Percentiles rank a stretch among this genome's conserved stretches.
phyloP scores from a whole-genome alignment of 2,888 invertebrate genomes.

The Physocephala rufipes region DNA sequence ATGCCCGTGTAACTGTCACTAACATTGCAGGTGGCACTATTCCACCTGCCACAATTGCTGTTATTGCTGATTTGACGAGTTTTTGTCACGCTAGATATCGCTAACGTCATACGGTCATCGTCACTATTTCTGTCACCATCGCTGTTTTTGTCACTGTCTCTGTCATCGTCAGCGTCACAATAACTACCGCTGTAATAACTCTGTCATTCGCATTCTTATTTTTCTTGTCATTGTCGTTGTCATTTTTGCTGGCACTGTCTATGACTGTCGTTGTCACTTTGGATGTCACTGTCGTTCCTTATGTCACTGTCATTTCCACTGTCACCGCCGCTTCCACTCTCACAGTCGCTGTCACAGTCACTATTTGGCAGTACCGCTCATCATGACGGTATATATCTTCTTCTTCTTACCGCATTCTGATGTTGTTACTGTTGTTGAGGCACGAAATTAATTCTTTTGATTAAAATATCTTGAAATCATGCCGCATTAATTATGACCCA shows the following conservation, averaged over 20 bases:
- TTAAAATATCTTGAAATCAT: slow-evolving; percentile 62
- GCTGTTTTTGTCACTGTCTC: too few relatives aligned
- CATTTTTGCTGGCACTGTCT: slow-evolving; percentile 47
- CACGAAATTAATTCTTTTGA: slow-evolving; percentile 50
- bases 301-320: not conserved
- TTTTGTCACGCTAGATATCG: too few relatives aligned
- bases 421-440: slow-evolving; percentile 25
- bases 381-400: not conserved
- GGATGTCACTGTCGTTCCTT: not conserved
- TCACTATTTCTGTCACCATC: too few relatives aligned
- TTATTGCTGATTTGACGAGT: too few relatives aligned
- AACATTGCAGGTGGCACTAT: too few relatives aligned
- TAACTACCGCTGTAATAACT: too few relatives aligned
- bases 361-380: not conserved
- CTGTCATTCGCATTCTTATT: too few relatives aligned
- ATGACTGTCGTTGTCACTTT: slow-evolving; percentile 15
- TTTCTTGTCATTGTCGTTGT: slow-evolving; percentile 10
- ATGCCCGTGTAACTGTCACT: too few relatives aligned
- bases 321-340: not conserved
- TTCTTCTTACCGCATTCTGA: slow-evolving; percentile 34
- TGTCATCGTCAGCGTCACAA: too few relatives aligned
- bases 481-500: slow-evolving; percentile 67
- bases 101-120: too few relatives aligned
- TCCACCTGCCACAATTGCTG: too few relatives aligned
- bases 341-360: not conserved